Conservation (phyloP, 2,888 invertebrate species). For the Cenopis cana region DNA sequence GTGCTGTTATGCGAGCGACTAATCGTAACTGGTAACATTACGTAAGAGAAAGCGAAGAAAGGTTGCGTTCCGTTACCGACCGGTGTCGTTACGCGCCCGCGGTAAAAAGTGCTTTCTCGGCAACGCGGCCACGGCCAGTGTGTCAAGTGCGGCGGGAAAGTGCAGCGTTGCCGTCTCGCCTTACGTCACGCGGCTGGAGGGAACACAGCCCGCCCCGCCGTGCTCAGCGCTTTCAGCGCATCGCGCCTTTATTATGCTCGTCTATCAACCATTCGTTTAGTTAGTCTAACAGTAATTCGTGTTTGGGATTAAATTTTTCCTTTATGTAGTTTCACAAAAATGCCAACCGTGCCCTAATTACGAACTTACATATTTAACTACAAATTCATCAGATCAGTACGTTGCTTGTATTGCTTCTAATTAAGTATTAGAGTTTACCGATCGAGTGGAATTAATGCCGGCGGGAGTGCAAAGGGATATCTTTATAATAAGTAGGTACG, state of each 20-base stretch:
- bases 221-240: constrained; percentile 59
- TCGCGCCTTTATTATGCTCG: neutral
- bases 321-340: neutral
- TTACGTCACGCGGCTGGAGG: constrained; percentile 83
- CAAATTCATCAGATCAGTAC: neutral
- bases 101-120: constrained; percentile 84
- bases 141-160: constrained; percentile 84
- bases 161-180: constrained; percentile 77
- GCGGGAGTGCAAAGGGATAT: constrained; percentile 15
- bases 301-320: neutral
- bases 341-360: neutral
- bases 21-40: constrained; percentile 77
- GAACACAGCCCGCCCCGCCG: constrained; percentile 69
- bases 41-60: constrained; percentile 83
- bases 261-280: neutral
- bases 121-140: constrained; percentile 84
- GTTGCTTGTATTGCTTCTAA: neutral
- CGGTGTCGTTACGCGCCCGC: constrained; percentile 73
- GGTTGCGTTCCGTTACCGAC: constrained; percentile 77
- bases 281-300: neutral
- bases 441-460: constrained; percentile 7
- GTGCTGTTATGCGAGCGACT: constrained; percentile 74
- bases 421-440: neutral
- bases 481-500: constrained; percentile 45
- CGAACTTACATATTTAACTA: neutral